Evolutionary conservation across 2,797 vertebrate species (phyloP).

Genomic region (Cyclura pinguis): DNA sequence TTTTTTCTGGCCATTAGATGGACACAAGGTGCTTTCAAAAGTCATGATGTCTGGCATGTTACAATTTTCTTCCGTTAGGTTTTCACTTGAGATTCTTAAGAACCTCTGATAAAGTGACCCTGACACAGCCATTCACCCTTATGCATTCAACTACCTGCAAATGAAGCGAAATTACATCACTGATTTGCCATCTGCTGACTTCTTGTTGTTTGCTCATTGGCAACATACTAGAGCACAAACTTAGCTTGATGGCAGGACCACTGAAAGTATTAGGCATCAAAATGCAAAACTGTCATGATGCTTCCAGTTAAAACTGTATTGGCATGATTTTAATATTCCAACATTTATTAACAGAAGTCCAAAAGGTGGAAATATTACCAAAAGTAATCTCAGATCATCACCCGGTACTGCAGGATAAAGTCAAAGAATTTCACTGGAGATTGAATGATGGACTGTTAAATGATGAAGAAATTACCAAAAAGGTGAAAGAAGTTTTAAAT

Average conservation of each 20-base stretch:
- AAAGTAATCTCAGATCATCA: no score
- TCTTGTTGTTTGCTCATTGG: neutral
- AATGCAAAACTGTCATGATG: neutral
- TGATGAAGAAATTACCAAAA: no score
- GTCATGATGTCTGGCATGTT: neutral
- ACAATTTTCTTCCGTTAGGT: neutral
- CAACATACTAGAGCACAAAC: neutral
- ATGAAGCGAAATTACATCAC: neutral
- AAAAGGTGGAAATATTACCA: no score
- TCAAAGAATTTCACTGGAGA: no score
- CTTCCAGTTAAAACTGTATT: neutral
- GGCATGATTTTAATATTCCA: no score
- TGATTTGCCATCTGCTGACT: neutral
- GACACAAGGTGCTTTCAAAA: conserved; percentile 10
- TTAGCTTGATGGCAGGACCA: neutral
- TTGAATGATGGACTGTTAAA: no score
- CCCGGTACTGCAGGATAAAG: no score
- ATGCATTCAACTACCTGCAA: neutral
- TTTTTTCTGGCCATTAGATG: neutral
- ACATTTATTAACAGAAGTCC: no score
- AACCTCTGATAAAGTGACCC: neutral
- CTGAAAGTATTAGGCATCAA: neutral
- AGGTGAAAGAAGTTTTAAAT: no score
- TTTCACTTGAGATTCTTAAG: neutral
- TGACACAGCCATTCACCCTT: neutral